Evolutionary conservation across 2,888 invertebrate genomes (phyloP).

Genomic region (Cerastis rubricosa): DNA sequence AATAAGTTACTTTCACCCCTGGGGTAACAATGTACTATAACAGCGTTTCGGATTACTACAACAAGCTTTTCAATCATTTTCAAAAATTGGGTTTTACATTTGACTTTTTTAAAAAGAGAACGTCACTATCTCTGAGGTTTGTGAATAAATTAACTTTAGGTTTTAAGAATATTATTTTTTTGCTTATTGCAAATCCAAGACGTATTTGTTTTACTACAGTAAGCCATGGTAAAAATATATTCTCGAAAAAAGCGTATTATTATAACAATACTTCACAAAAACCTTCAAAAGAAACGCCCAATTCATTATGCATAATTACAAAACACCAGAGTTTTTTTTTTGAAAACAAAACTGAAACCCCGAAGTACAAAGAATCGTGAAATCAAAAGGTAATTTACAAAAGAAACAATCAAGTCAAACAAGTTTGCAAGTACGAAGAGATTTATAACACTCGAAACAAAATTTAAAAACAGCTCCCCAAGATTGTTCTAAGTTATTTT

Average conservation of each 20-base stretch:
- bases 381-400: constrained; percentile 56
- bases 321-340: constrained; percentile 26
- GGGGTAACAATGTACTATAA: too few relatives aligned
- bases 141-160: too few relatives aligned
- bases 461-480: constrained; percentile 46
- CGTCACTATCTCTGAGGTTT: not conserved
- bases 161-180: too few relatives aligned
- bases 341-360: constrained; percentile 14
- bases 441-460: constrained; percentile 66
- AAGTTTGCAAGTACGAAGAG: constrained; percentile 56
- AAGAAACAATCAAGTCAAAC: constrained; percentile 40
- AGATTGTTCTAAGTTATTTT: constrained; percentile 16
- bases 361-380: constrained; percentile 27
- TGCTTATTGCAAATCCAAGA: too few relatives aligned
- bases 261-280: not conserved
- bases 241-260: not conserved
- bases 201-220: too few relatives aligned
- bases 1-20: too few relatives aligned
- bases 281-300: constrained; percentile 9
- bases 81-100: too few relatives aligned
- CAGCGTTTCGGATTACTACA: too few relatives aligned
- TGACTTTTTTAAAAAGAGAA: not conserved
- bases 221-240: not conserved
- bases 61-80: too few relatives aligned
- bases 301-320: constrained; percentile 32